phyloP scores from a whole-genome alignment of 2,113 vertebrate genomes.

The Zootoca vivipara region DNA sequence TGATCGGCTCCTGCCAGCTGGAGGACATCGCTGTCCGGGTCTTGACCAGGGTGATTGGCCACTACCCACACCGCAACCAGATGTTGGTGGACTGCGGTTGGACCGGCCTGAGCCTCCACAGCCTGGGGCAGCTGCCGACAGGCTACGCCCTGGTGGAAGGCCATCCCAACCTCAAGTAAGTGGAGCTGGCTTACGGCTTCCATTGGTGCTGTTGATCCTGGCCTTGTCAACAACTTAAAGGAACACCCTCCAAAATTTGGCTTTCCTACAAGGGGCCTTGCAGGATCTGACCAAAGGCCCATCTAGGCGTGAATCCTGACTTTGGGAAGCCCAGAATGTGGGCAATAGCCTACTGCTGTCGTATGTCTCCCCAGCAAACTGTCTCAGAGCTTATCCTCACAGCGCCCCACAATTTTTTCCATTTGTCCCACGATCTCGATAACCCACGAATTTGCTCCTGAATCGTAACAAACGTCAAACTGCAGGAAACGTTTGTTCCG shows the following conservation, averaged over 20 bases:
- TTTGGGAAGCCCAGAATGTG: too few relatives aligned
- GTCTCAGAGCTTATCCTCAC: not conserved
- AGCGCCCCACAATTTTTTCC: too few relatives aligned
- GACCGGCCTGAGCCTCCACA: conserved; percentile 79
- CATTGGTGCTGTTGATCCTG: not conserved
- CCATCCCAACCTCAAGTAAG: conserved; percentile 80
- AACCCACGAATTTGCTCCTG: too few relatives aligned
- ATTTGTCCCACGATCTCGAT: too few relatives aligned
- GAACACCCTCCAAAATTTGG: not conserved
- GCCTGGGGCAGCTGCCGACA: conserved; percentile 66
- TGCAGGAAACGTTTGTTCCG: too few relatives aligned
- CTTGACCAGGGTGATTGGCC: conserved; percentile 81
- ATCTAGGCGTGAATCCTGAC: not conserved
- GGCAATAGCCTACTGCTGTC: not conserved
- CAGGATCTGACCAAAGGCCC: not conserved
- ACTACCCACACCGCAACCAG: conserved; percentile 84
- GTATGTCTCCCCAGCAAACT: not conserved
- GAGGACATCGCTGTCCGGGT: conserved; percentile 84
- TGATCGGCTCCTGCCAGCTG: conserved; percentile 81
- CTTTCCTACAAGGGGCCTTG: not conserved
- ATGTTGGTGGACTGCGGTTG: conserved; percentile 86
- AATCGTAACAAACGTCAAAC: too few relatives aligned
- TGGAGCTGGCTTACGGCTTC: fast-evolving
- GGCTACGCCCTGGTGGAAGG: conserved; percentile 83
- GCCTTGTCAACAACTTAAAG: not conserved